A percentile compares a stretch with the other conserved stretches of the same genome.
Evolutionary conservation across 2,113 vertebrate species (phyloP).

Genomic region (Egretta garzetta): DNA sequence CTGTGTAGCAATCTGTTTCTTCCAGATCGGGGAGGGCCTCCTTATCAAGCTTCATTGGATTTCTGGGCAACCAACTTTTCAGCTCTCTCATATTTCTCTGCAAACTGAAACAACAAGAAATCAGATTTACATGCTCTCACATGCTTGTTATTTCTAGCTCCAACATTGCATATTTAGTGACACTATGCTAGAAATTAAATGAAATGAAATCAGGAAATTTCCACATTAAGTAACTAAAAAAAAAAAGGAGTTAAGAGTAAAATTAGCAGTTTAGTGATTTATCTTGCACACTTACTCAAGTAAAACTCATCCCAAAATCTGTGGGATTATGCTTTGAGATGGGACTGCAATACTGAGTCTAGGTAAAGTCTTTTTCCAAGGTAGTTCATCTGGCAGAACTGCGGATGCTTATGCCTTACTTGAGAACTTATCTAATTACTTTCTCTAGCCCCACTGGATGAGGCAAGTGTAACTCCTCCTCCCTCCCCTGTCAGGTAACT

Average conservation of each 20-base stretch:
- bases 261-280: not conserved
- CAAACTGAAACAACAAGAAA: constrained; percentile 75
- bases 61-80: constrained; percentile 93
- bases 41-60: constrained; percentile 98
- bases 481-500: not conserved
- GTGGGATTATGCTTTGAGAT: not conserved
- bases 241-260: not conserved
- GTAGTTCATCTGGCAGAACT: not conserved
- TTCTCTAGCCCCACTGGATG: not conserved
- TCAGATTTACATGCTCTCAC: not conserved
- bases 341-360: not conserved
- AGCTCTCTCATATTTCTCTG: constrained; percentile 89
- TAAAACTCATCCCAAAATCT: not conserved
- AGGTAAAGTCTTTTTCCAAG: not conserved
- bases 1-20: constrained; percentile 95
- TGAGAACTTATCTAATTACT: not conserved
- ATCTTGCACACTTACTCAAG: not conserved
- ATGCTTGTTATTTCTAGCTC: not conserved
- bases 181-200: not conserved
- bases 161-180: not conserved
- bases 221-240: not conserved
- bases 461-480: not conserved
- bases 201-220: not conserved
- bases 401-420: not conserved
- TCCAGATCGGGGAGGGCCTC: constrained; percentile 93